Percentiles rank a stretch among this genome's conserved stretches.
These are phyloP conservation scores for Nipponacmea schrenckii DNA, from an alignment of 2,888 invertebrate genomes.

Conservation along the genomic window DNA sequence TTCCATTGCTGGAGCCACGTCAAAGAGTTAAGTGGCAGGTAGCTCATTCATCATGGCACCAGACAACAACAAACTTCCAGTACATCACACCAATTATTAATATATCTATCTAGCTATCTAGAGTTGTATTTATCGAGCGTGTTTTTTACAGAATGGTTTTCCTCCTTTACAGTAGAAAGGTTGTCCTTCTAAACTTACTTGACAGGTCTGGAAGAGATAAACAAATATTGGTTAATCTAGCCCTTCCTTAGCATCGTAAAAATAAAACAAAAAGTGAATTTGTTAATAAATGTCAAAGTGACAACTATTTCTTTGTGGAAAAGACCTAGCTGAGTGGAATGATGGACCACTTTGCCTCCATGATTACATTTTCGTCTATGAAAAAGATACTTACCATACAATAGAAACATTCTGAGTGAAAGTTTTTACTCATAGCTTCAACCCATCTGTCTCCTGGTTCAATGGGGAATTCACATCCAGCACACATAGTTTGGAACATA, in stretches of 20 bases:
- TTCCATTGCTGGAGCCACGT: too few species aligned
- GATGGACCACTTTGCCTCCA: too few species aligned
- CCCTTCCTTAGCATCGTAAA: too few species aligned
- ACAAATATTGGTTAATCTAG: not conserved
- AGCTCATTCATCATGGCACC: too few species aligned
- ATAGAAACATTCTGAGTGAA: constrained; percentile 99
- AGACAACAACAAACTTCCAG: not conserved
- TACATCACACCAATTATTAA: not conserved
- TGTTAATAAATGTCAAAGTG: too few species aligned
- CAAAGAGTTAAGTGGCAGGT: too few species aligned
- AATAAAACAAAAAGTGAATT: too few species aligned
- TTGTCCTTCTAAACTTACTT: constrained; percentile 98
- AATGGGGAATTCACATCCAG: constrained; percentile 97
- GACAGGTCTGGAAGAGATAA: constrained; percentile 84
- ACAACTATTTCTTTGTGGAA: too few species aligned
- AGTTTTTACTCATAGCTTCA: constrained; percentile 97
- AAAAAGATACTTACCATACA: constrained; percentile 76
- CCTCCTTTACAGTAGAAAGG: constrained; percentile 99
- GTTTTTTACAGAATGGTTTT: constrained; percentile 98
- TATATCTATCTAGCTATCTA: not conserved
- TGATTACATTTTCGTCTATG: too few species aligned
- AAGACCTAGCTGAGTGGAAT: too few species aligned
- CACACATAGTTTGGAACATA: constrained; percentile 98
- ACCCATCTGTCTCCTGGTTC: constrained; percentile 99
- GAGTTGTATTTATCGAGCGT: constrained; percentile 77